Evolutionary conservation across 1,140 invertebrate species (phyloP).

Genomic region (Acromyrmex echinatior): DNA sequence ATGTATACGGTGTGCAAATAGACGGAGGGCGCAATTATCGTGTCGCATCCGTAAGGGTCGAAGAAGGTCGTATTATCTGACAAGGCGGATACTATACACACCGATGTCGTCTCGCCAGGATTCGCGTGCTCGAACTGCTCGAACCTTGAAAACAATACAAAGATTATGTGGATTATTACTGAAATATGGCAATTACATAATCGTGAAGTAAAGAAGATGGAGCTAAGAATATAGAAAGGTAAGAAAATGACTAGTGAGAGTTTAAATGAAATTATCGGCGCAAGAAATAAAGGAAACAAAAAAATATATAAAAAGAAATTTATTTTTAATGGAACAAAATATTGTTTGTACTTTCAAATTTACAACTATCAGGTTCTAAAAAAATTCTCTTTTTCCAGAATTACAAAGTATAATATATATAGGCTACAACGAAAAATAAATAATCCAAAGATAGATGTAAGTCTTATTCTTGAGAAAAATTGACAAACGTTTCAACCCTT

Average conservation of each 20-base stretch:
- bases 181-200: background rate
- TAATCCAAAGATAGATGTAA: no score
- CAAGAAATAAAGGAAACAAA: background rate
- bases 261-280: background rate
- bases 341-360: background rate
- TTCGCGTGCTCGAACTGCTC: conserved; percentile 89
- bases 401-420: no score
- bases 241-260: background rate
- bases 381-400: no score
- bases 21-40: conserved; percentile 88
- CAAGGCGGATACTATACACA: conserved; percentile 90
- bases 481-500: no score
- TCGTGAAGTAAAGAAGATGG: background rate
- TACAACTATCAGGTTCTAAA: background rate
- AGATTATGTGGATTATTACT: background rate
- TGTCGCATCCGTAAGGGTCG: conserved; percentile 80
- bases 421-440: no score
- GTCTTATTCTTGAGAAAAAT: no score
- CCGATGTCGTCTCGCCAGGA: conserved; percentile 89
- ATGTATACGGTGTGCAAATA: conserved; percentile 91
- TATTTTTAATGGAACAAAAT: background rate
- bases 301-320: background rate
- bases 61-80: conserved; percentile 79
- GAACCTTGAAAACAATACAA: conserved; percentile 86
- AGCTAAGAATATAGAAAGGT: background rate